A percentile compares a stretch with the other conserved stretches of the same genome.
phyloP scores from a whole-genome alignment of 1,140 invertebrate genomes.

The Caenorhabditis brenneri region DNA sequence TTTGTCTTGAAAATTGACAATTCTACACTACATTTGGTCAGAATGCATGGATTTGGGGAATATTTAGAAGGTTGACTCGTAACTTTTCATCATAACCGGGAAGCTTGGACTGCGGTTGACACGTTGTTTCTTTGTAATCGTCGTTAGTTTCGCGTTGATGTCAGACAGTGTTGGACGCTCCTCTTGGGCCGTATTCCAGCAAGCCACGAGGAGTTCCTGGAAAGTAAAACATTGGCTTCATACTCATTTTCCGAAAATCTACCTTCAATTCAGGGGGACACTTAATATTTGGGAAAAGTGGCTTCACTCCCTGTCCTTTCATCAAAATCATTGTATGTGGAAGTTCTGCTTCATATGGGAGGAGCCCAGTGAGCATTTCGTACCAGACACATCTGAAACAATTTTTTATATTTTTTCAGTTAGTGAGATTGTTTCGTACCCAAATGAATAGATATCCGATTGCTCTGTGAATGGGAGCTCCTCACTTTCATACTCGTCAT shows the following conservation, averaged over 20 bases:
- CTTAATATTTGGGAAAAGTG: slow-evolving; percentile 84
- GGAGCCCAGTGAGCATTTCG: slow-evolving; percentile 92
- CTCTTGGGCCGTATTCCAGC: slow-evolving; percentile 85
- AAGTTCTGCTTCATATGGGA: slow-evolving; percentile 90
- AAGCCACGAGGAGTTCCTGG: slow-evolving; percentile 92
- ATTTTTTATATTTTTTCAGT: slow-evolving; percentile 48
- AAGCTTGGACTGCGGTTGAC: slow-evolving; percentile 94
- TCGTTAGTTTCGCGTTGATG: slow-evolving; percentile 83
- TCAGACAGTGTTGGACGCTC: slow-evolving; percentile 88
- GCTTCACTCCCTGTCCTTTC: slow-evolving; percentile 76
- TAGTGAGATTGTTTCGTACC: slow-evolving; percentile 75
- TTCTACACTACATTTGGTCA: too few relatives aligned
- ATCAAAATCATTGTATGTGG: slow-evolving; percentile 96
- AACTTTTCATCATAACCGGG: slow-evolving; percentile 74
- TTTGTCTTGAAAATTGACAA: slow-evolving; percentile 26
- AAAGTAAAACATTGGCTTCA: slow-evolving; percentile 71
- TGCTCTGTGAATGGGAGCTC: slow-evolving; percentile 87
- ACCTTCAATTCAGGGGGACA: slow-evolving; percentile 30
- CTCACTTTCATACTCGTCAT: slow-evolving; percentile 75
- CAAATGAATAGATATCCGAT: slow-evolving; percentile 96
- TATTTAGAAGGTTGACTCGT: slow-evolving; percentile 49
- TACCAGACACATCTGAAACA: slow-evolving; percentile 92
- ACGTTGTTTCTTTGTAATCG: slow-evolving; percentile 82
- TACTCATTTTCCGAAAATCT: slow-evolving; percentile 42
- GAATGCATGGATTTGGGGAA: not conserved